Base-by-base conservation (phyloP, 1,140 invertebrate species). In the Heliconius melpomene region DNA sequence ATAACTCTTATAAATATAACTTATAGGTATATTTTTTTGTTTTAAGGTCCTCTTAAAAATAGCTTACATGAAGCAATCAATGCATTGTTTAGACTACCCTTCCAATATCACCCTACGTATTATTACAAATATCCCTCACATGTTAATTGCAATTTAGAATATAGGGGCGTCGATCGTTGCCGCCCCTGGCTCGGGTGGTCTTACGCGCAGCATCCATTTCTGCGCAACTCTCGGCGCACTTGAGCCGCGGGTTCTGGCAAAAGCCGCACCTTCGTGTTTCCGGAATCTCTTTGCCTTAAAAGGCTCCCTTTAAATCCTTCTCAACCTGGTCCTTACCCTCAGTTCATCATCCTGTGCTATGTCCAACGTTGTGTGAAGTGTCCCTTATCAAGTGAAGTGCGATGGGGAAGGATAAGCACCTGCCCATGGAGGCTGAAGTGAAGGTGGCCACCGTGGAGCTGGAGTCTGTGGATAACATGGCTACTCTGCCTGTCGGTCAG, bases 371-470 rank as follows among this genome's bases (percentile, higher is more conserved):
- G 80, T 82, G 75, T 86, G 79, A 85, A 82, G 72, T 83, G 78
- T 84, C 20, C 77, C 32, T 77, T 57, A 54, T 60, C 82, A 78
- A 79, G 84, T 87, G 82, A 84, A 86, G 84, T 78, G 84, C 83
- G 77, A 95, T 95, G 94, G 94, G 93, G 83, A 95, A 95, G 79
- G 94, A 95, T 54, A 94, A 94, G 89, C 91, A 93, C 52, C 91
- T 87, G 87, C 91, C 92, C 38, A 90, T 90, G 29, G 94, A 95
- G 83, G 96, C 96, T 91, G 97, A 98, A 94, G 96, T 98, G 92
- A 98, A 97, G 84, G 97, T 98, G 92, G 97, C 97, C 83, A 98
- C 97, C 54, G 97, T 98, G 81, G 97, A 98, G 91, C 95, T 97
- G 86, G 97, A 97, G 93, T 95, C 97, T 74, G 96, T 97, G 80